Evolutionary conservation across 2,797 vertebrate genomes (phyloP), one percentile per base, ranked within the genome.

Genomic region (Meriones psammophilus): DNA sequence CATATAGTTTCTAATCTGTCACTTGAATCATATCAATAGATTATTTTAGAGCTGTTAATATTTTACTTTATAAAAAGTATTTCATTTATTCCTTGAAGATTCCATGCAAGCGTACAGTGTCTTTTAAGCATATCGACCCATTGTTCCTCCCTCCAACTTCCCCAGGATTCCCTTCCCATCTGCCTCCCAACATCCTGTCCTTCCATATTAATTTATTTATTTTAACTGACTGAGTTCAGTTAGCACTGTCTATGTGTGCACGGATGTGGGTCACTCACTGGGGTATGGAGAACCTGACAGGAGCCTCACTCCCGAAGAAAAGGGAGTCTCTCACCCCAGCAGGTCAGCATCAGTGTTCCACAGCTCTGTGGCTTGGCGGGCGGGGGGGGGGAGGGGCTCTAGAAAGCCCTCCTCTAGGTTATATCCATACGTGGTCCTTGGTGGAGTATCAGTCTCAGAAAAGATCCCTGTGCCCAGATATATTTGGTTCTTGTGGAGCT

Each of bases 1-100:
- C 56, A 89, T 73, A 33, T 12, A 46, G 14, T 95, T 94, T 96
- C 73, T 60, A 71, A 26, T 73, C 42, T 94, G 28, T 54, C 26
- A 85, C 54, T 95, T 97, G 77, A 90, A 66, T 2, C 86, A 30
- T 80, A 94, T 56, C 33, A 73, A 28, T 89, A 76, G 54, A 13
- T 83, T 13, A 33, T 62, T 94, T 94, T 77, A 73, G 14, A 66
- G 74, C 81, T 93, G 66, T 88, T 39, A 24, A 39, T 71, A 64
- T 90, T 73, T 86, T 17, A 77, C 66, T 71, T 36, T 87, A 56
- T 56, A 26, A 28, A 26, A 28, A 26, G 66, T 15, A 71, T 56
- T 71, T n/a, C 26, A 26, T 26, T 86, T 86, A 56, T 28, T 39
- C 50, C 54, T 71, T 87, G 66, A 71, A 87, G 56, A 56, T 56